Conservation (phyloP, 2,113 vertebrate genomes). For the Misgurnus mizolepis region DNA sequence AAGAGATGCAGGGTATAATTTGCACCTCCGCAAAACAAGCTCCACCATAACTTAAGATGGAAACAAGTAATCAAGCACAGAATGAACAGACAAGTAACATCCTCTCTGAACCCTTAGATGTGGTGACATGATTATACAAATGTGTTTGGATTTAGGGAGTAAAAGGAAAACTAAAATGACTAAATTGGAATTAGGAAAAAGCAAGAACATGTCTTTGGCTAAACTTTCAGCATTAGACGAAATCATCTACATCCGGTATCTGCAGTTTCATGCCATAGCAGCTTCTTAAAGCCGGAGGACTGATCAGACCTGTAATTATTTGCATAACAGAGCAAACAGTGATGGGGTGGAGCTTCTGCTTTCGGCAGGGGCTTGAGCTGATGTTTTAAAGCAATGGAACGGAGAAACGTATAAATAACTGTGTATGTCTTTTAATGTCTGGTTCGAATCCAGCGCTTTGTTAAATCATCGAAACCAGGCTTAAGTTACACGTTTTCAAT, state of each 20-base stretch:
- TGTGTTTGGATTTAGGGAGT: not conserved
- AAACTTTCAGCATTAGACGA: not conserved
- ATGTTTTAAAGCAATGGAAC: not conserved
- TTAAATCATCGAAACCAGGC: not conserved
- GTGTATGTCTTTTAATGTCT: not conserved
- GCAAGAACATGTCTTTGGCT: not conserved
- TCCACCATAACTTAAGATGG: constrained; percentile 5
- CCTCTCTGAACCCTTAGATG: not conserved
- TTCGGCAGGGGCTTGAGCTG: constrained; percentile 59
- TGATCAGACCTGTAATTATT: constrained; percentile 70
- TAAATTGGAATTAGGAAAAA: not conserved
- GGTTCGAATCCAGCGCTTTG: not conserved
- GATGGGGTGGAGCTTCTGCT: constrained; percentile 64
- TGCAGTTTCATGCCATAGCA: constrained; percentile 66
- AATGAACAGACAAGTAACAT: not conserved
- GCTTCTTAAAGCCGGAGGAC: constrained; percentile 58
- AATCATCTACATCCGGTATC: constrained; percentile 7
- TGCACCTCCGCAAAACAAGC: constrained; percentile 6
- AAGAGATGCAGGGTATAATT: not conserved
- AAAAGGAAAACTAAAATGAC: constrained; percentile 40
- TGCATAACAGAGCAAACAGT: constrained; percentile 58
- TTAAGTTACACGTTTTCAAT: too few relatives aligned
- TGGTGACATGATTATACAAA: not conserved
- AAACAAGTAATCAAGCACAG: not conserved
- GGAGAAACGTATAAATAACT: not conserved